Percentiles rank a stretch among this genome's conserved stretches.
phyloP scores from a whole-genome alignment of 2,888 invertebrate genomes.

The Brenthis hecate region DNA sequence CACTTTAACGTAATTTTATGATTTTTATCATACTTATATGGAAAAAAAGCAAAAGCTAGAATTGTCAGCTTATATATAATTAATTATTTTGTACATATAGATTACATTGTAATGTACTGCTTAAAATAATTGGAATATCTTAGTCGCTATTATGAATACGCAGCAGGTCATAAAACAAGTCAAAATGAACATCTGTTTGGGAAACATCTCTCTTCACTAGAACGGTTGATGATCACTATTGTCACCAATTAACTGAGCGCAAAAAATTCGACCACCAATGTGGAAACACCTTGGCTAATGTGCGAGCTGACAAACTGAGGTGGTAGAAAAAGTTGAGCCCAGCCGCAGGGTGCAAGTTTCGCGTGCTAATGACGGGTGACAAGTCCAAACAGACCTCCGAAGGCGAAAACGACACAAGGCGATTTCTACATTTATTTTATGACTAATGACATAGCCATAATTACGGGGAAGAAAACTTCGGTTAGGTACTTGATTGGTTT shows the following conservation, averaged over 20 bases:
- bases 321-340: conserved; percentile 56
- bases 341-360: conserved; percentile 65
- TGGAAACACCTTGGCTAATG: conserved; percentile 78
- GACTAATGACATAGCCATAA: conserved; percentile 4
- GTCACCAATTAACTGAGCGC: conserved; percentile 75
- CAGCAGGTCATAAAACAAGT: conserved; percentile 28
- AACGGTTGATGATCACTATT: conserved; percentile 73
- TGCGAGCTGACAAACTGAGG: conserved; percentile 75
- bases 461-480: background rate
- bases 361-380: conserved; percentile 54
- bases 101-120: too few species aligned
- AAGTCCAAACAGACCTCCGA: conserved; percentile 74
- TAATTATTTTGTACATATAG: too few species aligned
- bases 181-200: conserved; percentile 60
- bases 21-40: background rate
- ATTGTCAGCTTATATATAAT: too few species aligned
- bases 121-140: conserved; percentile 1
- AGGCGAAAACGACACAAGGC: conserved; percentile 58
- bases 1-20: conserved; percentile 18
- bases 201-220: conserved; percentile 76
- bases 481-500: too few species aligned
- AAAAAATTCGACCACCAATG: conserved; percentile 74
- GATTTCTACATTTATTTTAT: conserved; percentile 7
- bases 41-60: background rate
- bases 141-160: conserved; percentile 13